A percentile compares a stretch with the other conserved stretches of the same genome.
Evolutionary conservation across 1,140 invertebrate genomes (phyloP).

Genomic region (Akabosia matsudoensis): DNA sequence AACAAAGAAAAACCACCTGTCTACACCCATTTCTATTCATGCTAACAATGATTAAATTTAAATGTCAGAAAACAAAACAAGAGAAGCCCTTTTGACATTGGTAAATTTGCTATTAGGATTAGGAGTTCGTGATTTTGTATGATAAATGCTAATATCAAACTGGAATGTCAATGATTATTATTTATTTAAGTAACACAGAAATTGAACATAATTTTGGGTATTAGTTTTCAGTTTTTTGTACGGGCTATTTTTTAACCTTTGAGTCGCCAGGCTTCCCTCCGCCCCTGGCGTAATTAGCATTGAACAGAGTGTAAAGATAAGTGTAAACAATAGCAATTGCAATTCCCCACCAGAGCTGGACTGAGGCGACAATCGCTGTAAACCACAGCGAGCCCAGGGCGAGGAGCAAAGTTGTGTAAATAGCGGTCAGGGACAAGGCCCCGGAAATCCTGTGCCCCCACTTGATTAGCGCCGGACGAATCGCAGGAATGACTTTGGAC

Average conservation of each 20-base stretch:
- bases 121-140: too few relatives aligned
- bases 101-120: too few relatives aligned
- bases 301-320: background rate
- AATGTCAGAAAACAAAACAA: too few relatives aligned
- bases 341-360: background rate
- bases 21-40: too few relatives aligned
- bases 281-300: background rate
- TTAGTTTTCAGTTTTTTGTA: too few relatives aligned
- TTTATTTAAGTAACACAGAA: too few relatives aligned
- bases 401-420: background rate
- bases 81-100: too few relatives aligned
- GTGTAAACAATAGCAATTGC: background rate
- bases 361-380: background rate
- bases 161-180: too few relatives aligned
- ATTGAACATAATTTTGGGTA: too few relatives aligned
- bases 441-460: slow-evolving; percentile 7
- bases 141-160: too few relatives aligned
- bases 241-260: background rate
- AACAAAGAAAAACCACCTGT: too few relatives aligned
- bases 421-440: background rate
- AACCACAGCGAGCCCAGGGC: slow-evolving; percentile 16
- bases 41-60: too few relatives aligned
- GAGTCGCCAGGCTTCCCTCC: background rate
- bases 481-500: background rate
- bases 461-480: background rate